A percentile compares a stretch with the other conserved stretches of the same genome.
phyloP scores from a whole-genome alignment of 2,797 vertebrate genomes.

The Chrysocyon brachyurus region DNA sequence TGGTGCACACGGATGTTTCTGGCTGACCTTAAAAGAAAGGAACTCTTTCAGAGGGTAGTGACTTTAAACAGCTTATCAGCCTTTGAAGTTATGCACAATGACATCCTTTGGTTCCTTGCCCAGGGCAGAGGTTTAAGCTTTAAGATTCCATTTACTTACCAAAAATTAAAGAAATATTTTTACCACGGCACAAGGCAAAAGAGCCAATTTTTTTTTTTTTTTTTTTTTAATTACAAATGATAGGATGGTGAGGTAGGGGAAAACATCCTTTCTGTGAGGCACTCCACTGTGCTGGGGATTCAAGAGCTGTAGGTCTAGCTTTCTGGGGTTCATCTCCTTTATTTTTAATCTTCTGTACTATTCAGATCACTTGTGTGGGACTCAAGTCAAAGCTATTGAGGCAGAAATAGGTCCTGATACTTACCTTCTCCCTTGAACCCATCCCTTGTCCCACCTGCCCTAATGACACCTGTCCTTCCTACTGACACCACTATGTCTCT shows the following conservation, averaged over 20 bases:
- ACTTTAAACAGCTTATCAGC: slow-evolving; percentile 73
- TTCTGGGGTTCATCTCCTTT: background rate
- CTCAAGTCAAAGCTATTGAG: background rate
- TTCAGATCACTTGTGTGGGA: background rate
- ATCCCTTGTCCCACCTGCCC: no score
- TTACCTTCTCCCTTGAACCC: background rate
- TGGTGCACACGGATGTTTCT: background rate
- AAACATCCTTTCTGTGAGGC: background rate
- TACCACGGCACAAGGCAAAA: slow-evolving; percentile 26
- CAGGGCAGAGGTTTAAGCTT: slow-evolving; percentile 74
- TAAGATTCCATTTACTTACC: slow-evolving; percentile 75
- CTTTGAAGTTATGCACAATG: slow-evolving; percentile 81
- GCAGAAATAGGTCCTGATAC: background rate
- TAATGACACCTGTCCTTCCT: no score
- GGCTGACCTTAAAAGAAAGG: slow-evolving; percentile 78
- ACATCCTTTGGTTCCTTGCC: slow-evolving; percentile 80
- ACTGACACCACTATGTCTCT: background rate
- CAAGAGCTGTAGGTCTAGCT: no score
- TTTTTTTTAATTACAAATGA: background rate
- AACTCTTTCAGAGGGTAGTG: slow-evolving; percentile 71
- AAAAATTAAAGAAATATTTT: slow-evolving; percentile 63
- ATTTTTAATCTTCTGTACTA: background rate
- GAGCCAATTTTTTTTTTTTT: background rate
- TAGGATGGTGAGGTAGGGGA: background rate
- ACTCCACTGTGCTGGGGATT: background rate